Conservation (phyloP, 1,140 invertebrate genomes). For the Sitodiplosis mosellana region DNA sequence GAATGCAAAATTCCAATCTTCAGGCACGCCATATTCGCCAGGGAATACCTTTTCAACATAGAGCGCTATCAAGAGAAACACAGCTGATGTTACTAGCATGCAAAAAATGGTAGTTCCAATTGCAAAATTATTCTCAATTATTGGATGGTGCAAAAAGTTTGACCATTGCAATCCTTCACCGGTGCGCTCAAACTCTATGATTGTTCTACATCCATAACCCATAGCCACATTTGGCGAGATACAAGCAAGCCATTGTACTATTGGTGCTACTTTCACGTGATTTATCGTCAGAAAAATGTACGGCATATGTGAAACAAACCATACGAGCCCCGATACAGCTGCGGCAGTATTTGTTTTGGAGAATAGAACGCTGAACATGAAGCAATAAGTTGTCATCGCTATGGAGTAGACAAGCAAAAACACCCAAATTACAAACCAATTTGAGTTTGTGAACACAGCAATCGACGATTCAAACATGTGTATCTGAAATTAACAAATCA, state of each 20-base stretch:
- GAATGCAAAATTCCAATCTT: conserved; percentile 57
- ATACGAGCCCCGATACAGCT: conserved; percentile 32
- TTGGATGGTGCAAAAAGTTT: conserved; percentile 43
- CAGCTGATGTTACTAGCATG: conserved; percentile 38
- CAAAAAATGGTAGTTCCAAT: conserved; percentile 44
- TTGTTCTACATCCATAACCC: conserved; percentile 48
- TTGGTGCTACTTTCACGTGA: background rate
- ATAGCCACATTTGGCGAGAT: conserved; percentile 44
- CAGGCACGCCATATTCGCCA: conserved; percentile 45
- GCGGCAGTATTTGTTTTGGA: conserved; percentile 34
- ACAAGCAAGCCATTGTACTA: conserved; percentile 1
- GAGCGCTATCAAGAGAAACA: conserved; percentile 47
- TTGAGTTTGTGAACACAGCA: conserved; percentile 18
- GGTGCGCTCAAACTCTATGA: conserved; percentile 42
- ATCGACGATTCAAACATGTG: conserved; percentile 5
- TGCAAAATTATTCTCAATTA: conserved; percentile 50
- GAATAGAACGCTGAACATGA: conserved; percentile 42
- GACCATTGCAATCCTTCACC: conserved; percentile 42
- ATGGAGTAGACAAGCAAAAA: conserved; percentile 31
- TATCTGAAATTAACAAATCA: background rate
- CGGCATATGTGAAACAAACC: conserved; percentile 33
- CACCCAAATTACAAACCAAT: conserved; percentile 27
- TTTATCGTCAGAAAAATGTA: conserved; percentile 14
- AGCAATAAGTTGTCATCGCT: conserved; percentile 36
- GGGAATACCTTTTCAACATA: conserved; percentile 60